Base-by-base conservation (phyloP, 2,797 vertebrate genomes). In the Oryzias sinensis region DNA sequence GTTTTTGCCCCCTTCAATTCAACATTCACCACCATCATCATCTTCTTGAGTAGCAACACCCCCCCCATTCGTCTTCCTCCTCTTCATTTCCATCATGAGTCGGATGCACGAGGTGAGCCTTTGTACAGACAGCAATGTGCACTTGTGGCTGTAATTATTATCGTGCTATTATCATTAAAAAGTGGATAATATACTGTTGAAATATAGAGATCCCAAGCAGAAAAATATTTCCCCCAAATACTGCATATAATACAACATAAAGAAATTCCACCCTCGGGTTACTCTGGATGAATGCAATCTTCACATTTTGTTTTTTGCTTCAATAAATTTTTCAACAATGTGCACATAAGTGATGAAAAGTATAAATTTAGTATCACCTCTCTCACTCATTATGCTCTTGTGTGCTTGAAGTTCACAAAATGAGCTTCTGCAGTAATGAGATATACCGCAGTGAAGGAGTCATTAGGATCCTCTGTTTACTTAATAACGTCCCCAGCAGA, bases 391-490 rank as follows among this genome's bases (percentile, higher is more conserved):
- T 71, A 76, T 68, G 56, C 47, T 76, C 54, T 46, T 75, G 48
- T 70, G 65, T 74, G 73, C 60, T 57, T 59, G 70, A 70, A 74
- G 64, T 81, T 82, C 55, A 70, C 44, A 74, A 75, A 86, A 79
- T 72, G 53, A 82, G 74, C 59, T 68, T 61, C 72, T 84, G 86
- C 73, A 58, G 74, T 77, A 86, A 84, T 86, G 84, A 83, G 78
- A 81, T 81, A 76, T 78, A 65, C 54, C 56, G 60, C 56, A 37
- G 63, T 55, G 74, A 72, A 79, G 59, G 77, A 81, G 70, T 70
- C 62, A 69, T 84, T 79, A 72, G 69, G 64, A 62, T 53, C 68
- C 73, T 74, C 61, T 75, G 68, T 75, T 86, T 77, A 65, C 64
- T 78, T 71, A 68, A 81, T 65, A 76, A 56, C 45, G 53, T 70